phyloP scores from a whole-genome alignment of 2,888 invertebrate genomes.

The Rhamphomyia laevipes region DNA sequence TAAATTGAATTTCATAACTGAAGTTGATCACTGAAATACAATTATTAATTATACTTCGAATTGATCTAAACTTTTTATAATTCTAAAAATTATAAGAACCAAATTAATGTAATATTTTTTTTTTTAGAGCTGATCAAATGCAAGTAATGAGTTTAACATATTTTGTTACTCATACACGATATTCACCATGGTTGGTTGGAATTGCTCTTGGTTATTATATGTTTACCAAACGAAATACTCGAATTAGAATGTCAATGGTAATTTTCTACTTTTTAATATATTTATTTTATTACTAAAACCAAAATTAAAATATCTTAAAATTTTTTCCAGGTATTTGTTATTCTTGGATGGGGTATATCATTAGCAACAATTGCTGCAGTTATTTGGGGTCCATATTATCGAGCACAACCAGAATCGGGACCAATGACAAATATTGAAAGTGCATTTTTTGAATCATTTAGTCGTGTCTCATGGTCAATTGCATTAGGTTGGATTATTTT shows the following conservation, averaged over 20 bases:
- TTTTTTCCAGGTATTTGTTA: constrained; percentile 19
- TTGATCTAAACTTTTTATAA: not conserved
- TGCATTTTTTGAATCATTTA: constrained; percentile 32
- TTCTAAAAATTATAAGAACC: too few relatives aligned
- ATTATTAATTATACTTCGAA: too few relatives aligned
- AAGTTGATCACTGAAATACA: too few relatives aligned
- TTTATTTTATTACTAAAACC: not conserved
- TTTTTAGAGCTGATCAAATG: constrained; percentile 23
- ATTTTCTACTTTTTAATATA: not conserved
- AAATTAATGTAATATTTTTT: not conserved
- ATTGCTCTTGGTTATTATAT: constrained; percentile 34
- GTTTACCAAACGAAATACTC: constrained; percentile 15
- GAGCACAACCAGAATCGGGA: constrained; percentile 22
- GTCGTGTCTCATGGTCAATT: constrained; percentile 30
- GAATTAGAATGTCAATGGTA: not conserved
- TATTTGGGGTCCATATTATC: constrained; percentile 32
- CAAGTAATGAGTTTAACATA: constrained; percentile 31
- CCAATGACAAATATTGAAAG: constrained; percentile 26
- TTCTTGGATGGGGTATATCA: constrained; percentile 28
- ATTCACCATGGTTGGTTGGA: constrained; percentile 36
- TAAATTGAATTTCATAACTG: too few relatives aligned
- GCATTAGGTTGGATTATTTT: constrained; percentile 34
- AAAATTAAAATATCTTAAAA: not conserved
- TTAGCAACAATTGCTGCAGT: constrained; percentile 27
- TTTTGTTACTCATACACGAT: constrained; percentile 34